Conservation (phyloP, 2,113 vertebrate species). For the Apteryx owenii region DNA sequence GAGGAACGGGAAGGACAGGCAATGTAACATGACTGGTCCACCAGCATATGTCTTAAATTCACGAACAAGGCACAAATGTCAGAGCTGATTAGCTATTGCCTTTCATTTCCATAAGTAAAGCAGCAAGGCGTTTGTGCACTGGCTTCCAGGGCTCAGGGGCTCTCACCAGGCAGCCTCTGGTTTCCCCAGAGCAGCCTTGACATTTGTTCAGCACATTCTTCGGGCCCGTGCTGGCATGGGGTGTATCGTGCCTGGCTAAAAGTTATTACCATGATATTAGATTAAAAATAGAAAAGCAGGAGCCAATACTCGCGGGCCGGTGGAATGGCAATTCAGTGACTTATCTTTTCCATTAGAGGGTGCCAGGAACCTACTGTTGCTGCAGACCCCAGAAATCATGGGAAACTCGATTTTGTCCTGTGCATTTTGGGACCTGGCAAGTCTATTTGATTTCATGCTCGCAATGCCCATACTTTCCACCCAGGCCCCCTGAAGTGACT, state of each 20-base stretch:
- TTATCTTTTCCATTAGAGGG: slow-evolving; percentile 68
- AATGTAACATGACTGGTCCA: accelerated
- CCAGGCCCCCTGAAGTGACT: background rate
- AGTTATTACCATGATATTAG: background rate
- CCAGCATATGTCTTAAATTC: background rate
- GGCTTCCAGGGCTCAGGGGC: background rate
- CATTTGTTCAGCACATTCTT: slow-evolving; percentile 38
- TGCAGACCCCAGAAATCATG: background rate
- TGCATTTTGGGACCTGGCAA: background rate
- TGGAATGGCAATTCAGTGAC: slow-evolving; percentile 20
- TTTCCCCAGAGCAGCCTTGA: slow-evolving; percentile 5
- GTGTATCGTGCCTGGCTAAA: background rate
- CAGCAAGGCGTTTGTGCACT: background rate
- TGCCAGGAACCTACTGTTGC: slow-evolving; percentile 58
- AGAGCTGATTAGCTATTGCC: background rate
- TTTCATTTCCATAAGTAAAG: slow-evolving; percentile 9
- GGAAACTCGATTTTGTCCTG: background rate
- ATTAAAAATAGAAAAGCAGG: slow-evolving; percentile 31
- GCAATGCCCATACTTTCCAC: accelerated
- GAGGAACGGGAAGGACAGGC: background rate
- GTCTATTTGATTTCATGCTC: background rate
- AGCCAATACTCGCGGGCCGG: background rate
- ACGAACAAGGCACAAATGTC: slow-evolving; percentile 7
- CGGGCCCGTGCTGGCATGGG: background rate
- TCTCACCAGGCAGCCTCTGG: background rate